Percentiles rank a stretch among this genome's conserved stretches.
Conservation (phyloP, 1,140 invertebrate species). For the Tribolium castaneum region DNA sequence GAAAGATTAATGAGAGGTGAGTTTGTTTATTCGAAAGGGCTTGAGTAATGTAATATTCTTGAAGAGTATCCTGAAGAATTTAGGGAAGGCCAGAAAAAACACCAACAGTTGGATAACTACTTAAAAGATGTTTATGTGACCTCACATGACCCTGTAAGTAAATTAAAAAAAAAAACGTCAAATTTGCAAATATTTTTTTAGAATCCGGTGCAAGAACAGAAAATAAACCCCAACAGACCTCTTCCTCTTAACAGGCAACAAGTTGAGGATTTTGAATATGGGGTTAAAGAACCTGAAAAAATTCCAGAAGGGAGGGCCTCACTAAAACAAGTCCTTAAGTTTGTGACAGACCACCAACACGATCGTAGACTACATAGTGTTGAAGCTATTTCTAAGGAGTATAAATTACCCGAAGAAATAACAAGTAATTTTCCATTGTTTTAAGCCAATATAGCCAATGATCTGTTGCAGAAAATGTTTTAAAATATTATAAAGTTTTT, state of each 20-base stretch:
- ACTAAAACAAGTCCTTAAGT: slow-evolving; percentile 67
- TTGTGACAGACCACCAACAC: slow-evolving; percentile 72
- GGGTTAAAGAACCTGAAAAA: slow-evolving; percentile 68
- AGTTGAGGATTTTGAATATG: slow-evolving; percentile 66
- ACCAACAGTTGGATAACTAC: slow-evolving; percentile 69
- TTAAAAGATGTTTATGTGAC: slow-evolving; percentile 78
- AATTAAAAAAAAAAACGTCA: slow-evolving; percentile 9
- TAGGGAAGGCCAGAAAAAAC: slow-evolving; percentile 70
- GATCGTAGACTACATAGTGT: slow-evolving; percentile 69
- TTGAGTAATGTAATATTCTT: slow-evolving; percentile 48
- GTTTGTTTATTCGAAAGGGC: slow-evolving; percentile 46
- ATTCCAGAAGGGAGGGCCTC: slow-evolving; percentile 68
- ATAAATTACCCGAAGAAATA: slow-evolving; percentile 72
- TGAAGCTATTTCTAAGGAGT: slow-evolving; percentile 72
- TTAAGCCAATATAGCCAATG: background rate
- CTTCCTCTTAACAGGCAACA: slow-evolving; percentile 65
- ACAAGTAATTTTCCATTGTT: slow-evolving; percentile 65
- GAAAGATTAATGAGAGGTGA: slow-evolving; percentile 71
- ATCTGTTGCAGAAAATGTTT: slow-evolving; percentile 64
- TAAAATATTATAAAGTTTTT: slow-evolving; percentile 68
- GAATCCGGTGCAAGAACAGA: background rate
- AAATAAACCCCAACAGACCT: slow-evolving; percentile 57
- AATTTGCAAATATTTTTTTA: background rate
- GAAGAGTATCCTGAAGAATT: slow-evolving; percentile 72
- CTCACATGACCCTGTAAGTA: slow-evolving; percentile 65